Evolutionary conservation across 2,113 vertebrate genomes (phyloP).

Genomic region (Agapornis roseicollis): DNA sequence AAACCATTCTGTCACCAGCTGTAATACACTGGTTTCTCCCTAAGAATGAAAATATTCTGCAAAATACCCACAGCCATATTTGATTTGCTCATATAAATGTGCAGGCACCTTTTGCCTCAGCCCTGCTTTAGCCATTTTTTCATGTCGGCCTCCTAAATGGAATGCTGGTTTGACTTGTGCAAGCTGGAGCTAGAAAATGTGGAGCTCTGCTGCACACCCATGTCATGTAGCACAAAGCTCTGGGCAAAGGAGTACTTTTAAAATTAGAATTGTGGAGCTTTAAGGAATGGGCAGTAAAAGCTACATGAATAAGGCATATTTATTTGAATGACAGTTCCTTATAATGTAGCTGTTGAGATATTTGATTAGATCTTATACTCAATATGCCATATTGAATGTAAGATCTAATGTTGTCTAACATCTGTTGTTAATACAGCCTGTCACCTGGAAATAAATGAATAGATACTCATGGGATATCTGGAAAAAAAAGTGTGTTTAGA

Average conservation of each 20-base stretch:
- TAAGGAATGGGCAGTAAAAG: not conserved
- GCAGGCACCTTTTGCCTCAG: not conserved
- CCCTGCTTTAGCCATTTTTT: not conserved
- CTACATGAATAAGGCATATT: not conserved
- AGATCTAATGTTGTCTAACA: conserved; percentile 22
- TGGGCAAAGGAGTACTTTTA: not conserved
- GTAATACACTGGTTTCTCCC: not conserved
- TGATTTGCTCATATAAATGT: not conserved
- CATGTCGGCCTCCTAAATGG: not conserved
- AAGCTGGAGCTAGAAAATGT: not conserved
- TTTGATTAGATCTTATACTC: conserved; percentile 21
- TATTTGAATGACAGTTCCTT: conserved; percentile 1
- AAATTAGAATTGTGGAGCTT: not conserved
- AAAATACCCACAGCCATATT: not conserved
- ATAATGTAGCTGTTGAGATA: not conserved
- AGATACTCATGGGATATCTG: not conserved
- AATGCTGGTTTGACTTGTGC: not conserved
- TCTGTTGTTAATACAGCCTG: conserved; percentile 23
- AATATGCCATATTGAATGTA: not conserved
- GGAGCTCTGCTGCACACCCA: not conserved
- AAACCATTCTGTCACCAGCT: not conserved
- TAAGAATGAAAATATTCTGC: not conserved
- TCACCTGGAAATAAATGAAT: conserved; percentile 27
- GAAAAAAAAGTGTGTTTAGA: not conserved
- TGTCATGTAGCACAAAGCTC: not conserved